phyloP scores from a whole-genome alignment of 2,888 invertebrate genomes.

The Melanophora roralis region DNA sequence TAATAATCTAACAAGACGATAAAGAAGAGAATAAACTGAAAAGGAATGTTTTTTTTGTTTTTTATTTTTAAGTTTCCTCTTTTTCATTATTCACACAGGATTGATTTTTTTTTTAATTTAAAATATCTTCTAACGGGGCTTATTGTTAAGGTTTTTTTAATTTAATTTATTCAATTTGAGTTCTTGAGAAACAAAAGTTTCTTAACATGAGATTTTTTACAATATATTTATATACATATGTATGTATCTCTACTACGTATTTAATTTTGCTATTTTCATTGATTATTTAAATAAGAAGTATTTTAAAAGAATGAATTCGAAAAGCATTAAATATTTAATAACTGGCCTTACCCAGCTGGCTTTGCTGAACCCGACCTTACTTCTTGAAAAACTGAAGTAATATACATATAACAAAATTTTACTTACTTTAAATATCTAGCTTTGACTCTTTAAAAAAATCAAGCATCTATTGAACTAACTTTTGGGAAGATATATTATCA shows the following conservation, averaged over 20 bases:
- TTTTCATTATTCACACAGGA: constrained; percentile 25
- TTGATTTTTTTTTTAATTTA: constrained; percentile 19
- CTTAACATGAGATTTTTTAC: too few species aligned
- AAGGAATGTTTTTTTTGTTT: constrained; percentile 3
- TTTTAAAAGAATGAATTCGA: constrained; percentile 24
- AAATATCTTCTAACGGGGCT: constrained; percentile 36
- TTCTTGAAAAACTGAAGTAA: too few species aligned
- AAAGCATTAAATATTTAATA: too few species aligned
- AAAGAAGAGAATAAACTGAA: not conserved
- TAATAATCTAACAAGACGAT: not conserved
- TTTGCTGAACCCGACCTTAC: too few species aligned
- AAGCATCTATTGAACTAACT: too few species aligned
- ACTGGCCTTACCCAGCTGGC: too few species aligned
- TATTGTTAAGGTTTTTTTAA: constrained; percentile 13
- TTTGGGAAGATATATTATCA: too few species aligned
- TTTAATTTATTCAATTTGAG: not conserved
- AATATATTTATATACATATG: too few species aligned
- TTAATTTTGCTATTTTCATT: not conserved
- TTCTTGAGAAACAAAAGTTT: not conserved
- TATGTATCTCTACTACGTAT: constrained; percentile 26
- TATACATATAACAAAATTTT: too few species aligned
- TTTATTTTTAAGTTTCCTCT: constrained; percentile 4
- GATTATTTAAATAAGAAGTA: not conserved
- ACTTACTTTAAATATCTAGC: too few species aligned
- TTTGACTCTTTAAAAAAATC: too few species aligned